These are phyloP conservation scores for Agonopterix heracliana DNA, from an alignment of 2,888 invertebrate species.

Conservation along the genomic window DNA sequence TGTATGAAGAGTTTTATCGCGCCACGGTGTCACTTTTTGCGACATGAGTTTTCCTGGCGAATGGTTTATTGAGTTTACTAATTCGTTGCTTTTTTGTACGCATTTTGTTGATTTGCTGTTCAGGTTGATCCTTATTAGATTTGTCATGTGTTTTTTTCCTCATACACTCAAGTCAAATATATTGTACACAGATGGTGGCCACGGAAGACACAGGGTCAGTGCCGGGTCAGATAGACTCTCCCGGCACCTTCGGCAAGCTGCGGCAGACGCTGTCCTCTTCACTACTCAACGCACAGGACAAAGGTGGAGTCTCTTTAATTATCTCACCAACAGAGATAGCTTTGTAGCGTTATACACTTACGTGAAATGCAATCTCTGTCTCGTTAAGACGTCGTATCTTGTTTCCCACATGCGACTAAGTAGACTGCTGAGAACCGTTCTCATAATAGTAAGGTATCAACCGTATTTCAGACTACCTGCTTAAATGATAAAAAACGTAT, in stretches of 20 bases:
- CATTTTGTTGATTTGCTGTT: slow-evolving; percentile 18
- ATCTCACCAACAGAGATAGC: too few species aligned
- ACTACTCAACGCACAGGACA: slow-evolving; percentile 88
- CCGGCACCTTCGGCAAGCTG: slow-evolving; percentile 88
- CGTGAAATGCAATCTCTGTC: too few species aligned
- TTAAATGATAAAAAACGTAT: too few species aligned
- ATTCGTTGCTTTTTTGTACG: slow-evolving; percentile 21
- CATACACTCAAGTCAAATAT: not conserved
- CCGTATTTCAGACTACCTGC: too few species aligned
- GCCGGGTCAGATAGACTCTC: slow-evolving; percentile 77
- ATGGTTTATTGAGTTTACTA: slow-evolving; percentile 39
- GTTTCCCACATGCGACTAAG: too few species aligned
- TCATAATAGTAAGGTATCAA: too few species aligned
- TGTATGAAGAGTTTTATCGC: slow-evolving; percentile 68
- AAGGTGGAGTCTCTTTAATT: slow-evolving; percentile 70
- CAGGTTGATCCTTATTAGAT: not conserved
- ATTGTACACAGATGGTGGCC: slow-evolving; percentile 84
- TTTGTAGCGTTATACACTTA: too few species aligned
- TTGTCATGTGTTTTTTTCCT: too few species aligned
- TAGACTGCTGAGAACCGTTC: too few species aligned
- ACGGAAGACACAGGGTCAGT: slow-evolving; percentile 82
- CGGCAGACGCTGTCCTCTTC: slow-evolving; percentile 89
- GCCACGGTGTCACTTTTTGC: slow-evolving; percentile 38
- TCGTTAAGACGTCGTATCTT: too few species aligned
- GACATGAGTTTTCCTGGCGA: slow-evolving; percentile 44